These are phyloP conservation scores for Xyliphius kryptos DNA, from an alignment of 2,113 vertebrate genomes.

Conservation along the genomic window DNA sequence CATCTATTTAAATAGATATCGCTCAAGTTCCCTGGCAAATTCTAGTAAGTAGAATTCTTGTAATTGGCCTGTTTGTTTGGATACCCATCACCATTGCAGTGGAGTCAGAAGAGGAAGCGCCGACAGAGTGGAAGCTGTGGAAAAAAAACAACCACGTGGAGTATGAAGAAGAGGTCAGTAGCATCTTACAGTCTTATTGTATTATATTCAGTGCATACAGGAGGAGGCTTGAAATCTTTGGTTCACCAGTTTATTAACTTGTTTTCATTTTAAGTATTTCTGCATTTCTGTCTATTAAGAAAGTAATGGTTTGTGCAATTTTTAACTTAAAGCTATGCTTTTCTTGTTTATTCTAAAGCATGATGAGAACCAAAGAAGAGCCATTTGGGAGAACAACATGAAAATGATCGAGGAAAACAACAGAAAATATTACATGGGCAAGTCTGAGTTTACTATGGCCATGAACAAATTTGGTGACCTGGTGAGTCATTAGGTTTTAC, in stretches of 20 bases:
- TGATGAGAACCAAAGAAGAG: slow-evolving; percentile 45
- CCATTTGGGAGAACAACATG: slow-evolving; percentile 62
- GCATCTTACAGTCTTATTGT: background rate
- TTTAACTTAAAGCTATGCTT: background rate
- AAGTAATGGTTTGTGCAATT: too few species aligned
- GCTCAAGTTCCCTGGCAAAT: slow-evolving; percentile 34
- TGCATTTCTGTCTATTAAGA: too few species aligned
- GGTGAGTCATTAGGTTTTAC: slow-evolving; percentile 39
- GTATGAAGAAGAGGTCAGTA: slow-evolving; percentile 51
- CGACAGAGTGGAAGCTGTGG: slow-evolving; percentile 60
- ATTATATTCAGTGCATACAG: too few species aligned
- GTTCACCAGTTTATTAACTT: too few species aligned
- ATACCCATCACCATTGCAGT: slow-evolving; percentile 28
- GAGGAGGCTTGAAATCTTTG: too few species aligned
- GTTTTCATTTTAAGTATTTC: too few species aligned
- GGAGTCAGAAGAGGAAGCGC: slow-evolving; percentile 57
- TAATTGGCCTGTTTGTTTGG: slow-evolving; percentile 48
- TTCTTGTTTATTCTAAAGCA: slow-evolving; percentile 18
- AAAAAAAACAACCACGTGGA: slow-evolving; percentile 52
- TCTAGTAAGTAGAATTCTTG: slow-evolving; percentile 38
- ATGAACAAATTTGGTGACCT: slow-evolving; percentile 71
- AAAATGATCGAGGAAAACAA: slow-evolving; percentile 60
- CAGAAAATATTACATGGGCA: slow-evolving; percentile 50
- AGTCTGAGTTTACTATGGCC: slow-evolving; percentile 55
- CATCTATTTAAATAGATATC: slow-evolving; percentile 13